phyloP scores from a whole-genome alignment of 2,113 vertebrate genomes.

The Jaculus jaculus region DNA sequence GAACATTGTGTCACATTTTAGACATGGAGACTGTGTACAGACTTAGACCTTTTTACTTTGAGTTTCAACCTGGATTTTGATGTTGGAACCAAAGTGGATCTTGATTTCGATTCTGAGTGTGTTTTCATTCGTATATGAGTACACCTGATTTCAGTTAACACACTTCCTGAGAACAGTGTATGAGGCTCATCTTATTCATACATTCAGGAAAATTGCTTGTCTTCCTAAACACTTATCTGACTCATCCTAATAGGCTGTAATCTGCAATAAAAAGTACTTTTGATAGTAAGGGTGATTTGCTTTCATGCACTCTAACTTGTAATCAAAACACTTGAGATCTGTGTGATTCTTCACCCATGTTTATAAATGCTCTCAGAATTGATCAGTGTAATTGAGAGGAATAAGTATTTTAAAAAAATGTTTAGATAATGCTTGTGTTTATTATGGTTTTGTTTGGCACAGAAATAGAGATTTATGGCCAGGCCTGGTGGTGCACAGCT shows the following conservation, averaged over 20 bases:
- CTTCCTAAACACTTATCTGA: not conserved
- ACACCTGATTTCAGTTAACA: not conserved
- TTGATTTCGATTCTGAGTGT: not conserved
- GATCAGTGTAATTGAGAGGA: not conserved
- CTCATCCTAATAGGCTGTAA: constrained; percentile 15
- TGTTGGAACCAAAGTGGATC: not conserved
- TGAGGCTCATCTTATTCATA: not conserved
- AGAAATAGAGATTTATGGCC: no score
- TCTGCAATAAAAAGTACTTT: no score
- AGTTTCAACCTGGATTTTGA: not conserved
- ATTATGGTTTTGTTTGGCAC: not conserved
- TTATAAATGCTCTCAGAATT: not conserved
- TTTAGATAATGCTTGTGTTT: not conserved
- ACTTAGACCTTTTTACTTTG: not conserved
- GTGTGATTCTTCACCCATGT: not conserved
- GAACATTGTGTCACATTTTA: not conserved
- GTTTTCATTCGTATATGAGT: not conserved
- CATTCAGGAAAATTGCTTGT: not conserved
- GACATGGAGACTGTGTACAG: not conserved
- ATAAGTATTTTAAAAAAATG: not conserved
- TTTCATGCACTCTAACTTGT: not conserved
- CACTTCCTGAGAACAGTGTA: not conserved
- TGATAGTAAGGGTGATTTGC: no score
- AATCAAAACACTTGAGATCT: not conserved
- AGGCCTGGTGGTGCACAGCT: no score